Evolutionary conservation across 2,797 vertebrate genomes (phyloP).

Genomic region (Margarornis squamiger): DNA sequence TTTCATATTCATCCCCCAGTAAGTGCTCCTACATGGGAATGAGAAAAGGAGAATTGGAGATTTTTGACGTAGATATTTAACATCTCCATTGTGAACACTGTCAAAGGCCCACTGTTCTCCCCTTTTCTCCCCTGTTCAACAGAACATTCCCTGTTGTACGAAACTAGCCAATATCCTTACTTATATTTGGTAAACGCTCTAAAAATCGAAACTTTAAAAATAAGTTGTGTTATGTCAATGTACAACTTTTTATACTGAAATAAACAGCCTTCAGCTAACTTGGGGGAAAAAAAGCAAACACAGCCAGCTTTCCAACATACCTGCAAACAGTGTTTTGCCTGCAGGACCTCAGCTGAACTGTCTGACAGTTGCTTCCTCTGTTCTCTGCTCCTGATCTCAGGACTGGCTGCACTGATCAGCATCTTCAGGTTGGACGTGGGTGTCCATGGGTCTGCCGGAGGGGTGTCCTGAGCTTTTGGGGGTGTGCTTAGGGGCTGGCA

Average conservation of each 20-base stretch:
- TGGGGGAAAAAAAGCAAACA: neutral
- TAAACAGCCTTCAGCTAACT: neutral
- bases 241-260: neutral
- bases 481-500: slow-evolving; percentile 87
- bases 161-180: neutral
- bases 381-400: slow-evolving; percentile 93
- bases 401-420: slow-evolving; percentile 93
- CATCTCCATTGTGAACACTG: neutral
- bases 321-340: slow-evolving; percentile 74
- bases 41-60: neutral
- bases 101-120: neutral
- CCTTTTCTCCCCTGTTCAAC: neutral
- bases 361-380: slow-evolving; percentile 78
- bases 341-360: slow-evolving; percentile 63
- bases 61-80: neutral
- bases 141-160: neutral
- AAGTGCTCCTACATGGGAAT: slow-evolving; percentile 78
- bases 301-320: slow-evolving; percentile 61
- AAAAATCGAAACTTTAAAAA: neutral
- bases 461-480: slow-evolving; percentile 82
- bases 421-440: slow-evolving; percentile 96
- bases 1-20: slow-evolving; percentile 88
- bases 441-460: slow-evolving; percentile 91
- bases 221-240: neutral
- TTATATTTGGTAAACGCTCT: neutral